Evolutionary conservation across 2,888 invertebrate species (phyloP).

Genomic region (Nyleta sp.): DNA sequence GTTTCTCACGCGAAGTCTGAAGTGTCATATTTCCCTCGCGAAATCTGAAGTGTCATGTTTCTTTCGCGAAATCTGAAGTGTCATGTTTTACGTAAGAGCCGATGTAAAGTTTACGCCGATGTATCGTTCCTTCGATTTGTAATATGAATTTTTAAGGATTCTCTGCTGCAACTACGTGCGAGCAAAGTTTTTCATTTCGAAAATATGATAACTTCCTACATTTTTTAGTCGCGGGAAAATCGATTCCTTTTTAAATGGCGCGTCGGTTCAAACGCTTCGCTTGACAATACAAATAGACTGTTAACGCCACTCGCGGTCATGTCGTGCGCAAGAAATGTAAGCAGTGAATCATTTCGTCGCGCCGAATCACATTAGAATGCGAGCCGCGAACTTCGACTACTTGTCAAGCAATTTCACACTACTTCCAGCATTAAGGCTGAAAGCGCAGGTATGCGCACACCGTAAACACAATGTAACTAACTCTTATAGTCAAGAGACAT

Average conservation of each 20-base stretch:
- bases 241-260: neutral
- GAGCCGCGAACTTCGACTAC: constrained; percentile 73
- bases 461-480: constrained; percentile 56
- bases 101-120: too few species aligned
- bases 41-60: too few species aligned
- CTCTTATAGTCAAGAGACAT: constrained; percentile 56
- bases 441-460: constrained; percentile 68
- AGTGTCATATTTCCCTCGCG: too few species aligned
- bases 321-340: constrained; percentile 53
- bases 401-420: constrained; percentile 79
- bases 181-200: too few species aligned
- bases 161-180: too few species aligned
- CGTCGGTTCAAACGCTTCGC: neutral
- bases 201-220: neutral
- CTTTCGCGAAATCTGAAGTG: too few species aligned
- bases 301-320: constrained; percentile 32
- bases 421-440: constrained; percentile 73
- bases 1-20: too few species aligned
- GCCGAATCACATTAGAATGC: constrained; percentile 71
- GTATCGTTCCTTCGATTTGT: too few species aligned
- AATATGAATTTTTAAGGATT: too few species aligned
- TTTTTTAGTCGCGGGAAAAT: neutral
- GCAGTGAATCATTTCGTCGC: constrained; percentile 60
- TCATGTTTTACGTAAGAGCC: too few species aligned
- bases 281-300: constrained; percentile 37